Conservation (phyloP, 2,113 vertebrate genomes). For the Chlamydotis undulata region DNA sequence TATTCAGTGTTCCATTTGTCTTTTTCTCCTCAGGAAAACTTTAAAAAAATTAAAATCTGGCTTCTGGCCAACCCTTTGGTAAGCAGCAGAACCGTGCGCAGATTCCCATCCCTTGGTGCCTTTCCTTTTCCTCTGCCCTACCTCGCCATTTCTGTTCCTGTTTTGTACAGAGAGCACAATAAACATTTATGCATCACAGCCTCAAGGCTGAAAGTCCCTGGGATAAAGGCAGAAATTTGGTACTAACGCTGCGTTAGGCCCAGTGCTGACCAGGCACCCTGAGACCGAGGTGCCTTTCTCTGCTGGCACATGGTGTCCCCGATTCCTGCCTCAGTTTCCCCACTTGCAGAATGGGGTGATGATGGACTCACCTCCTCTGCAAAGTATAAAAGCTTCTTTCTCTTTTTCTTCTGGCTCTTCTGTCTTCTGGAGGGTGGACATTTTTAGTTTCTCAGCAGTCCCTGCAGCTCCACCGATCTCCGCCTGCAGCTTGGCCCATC, state of each 20-base stretch:
- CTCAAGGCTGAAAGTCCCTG: neutral
- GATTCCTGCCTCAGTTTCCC: neutral
- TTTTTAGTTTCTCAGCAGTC: neutral
- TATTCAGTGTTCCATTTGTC: neutral
- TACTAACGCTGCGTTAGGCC: neutral
- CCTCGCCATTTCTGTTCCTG: neutral
- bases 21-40: neutral
- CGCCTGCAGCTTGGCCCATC: neutral
- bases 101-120: neutral
- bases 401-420: neutral
- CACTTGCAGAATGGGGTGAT: neutral
- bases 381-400: neutral
- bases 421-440: neutral
- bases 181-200: neutral
- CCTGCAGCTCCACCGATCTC: neutral
- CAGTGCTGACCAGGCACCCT: neutral
- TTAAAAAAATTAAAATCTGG: neutral
- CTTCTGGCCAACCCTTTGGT: neutral
- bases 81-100: neutral
- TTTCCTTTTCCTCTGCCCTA: neutral
- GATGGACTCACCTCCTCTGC: neutral
- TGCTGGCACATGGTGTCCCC: neutral
- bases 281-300: neutral
- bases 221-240: neutral
- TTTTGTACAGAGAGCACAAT: neutral